These are phyloP conservation scores for Arenaria interpres DNA, from an alignment of 2,113 vertebrate species.

Conservation along the genomic window DNA sequence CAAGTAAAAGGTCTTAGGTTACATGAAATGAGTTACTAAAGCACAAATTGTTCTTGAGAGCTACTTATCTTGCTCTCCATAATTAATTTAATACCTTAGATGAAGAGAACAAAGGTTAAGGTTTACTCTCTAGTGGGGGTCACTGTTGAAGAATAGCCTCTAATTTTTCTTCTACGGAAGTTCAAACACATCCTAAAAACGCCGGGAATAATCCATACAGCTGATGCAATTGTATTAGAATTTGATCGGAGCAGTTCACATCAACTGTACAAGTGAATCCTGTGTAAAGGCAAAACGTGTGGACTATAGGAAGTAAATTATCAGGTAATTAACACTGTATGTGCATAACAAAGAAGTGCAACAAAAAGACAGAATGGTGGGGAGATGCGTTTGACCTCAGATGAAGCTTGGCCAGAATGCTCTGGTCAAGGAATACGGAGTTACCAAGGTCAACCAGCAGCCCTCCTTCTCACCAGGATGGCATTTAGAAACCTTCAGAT, in stretches of 20 bases:
- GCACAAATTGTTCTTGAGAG: slow-evolving; percentile 47
- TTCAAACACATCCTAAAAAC: not conserved
- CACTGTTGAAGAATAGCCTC: slow-evolving; percentile 20
- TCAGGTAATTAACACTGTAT: not conserved
- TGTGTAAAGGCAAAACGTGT: not conserved
- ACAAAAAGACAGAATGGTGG: not conserved
- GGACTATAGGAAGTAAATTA: not conserved
- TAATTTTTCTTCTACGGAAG: not conserved
- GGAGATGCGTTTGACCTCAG: not conserved
- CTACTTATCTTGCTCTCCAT: slow-evolving; percentile 51
- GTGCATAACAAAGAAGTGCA: not conserved
- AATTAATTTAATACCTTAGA: slow-evolving; percentile 63
- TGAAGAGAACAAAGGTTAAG: slow-evolving; percentile 47
- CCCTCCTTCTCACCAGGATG: not conserved
- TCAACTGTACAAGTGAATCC: not conserved
- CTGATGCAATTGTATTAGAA: not conserved
- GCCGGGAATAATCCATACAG: not conserved
- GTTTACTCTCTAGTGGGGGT: slow-evolving; percentile 13
- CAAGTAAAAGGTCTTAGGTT: slow-evolving; percentile 54
- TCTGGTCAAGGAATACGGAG: not conserved
- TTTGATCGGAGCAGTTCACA: not conserved
- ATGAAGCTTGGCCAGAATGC: not conserved
- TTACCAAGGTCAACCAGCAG: not conserved
- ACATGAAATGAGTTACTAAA: slow-evolving; percentile 31
- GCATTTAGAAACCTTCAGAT: not conserved